Conservation (phyloP, 2,797 vertebrate genomes). For the Parotocinclus haroldoi region DNA sequence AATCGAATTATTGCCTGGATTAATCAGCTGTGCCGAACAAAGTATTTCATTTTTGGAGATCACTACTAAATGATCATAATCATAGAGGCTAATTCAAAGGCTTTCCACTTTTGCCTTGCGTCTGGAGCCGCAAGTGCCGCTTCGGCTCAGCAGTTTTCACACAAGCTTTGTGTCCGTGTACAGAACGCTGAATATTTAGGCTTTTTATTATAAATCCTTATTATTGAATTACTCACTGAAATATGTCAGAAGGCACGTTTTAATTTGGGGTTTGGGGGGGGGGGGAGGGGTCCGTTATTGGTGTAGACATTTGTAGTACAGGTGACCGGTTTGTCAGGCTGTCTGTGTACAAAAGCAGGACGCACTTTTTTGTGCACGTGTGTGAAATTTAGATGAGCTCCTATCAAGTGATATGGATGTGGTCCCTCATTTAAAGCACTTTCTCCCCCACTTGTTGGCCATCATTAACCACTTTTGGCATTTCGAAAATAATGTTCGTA, state of each 20-base stretch:
- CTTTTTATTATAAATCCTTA: no score
- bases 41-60: no score
- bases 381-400: conserved; percentile 59
- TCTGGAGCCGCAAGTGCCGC: conserved; percentile 27
- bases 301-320: background rate
- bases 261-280: no score
- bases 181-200: background rate
- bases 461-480: conserved; percentile 48
- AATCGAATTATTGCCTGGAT: conserved; percentile 8
- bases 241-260: no score
- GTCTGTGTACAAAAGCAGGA: conserved; percentile 31
- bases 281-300: no score
- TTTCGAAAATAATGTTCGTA: conserved; percentile 40
- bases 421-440: conserved; percentile 39
- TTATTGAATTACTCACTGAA: no score
- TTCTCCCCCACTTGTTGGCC: conserved; percentile 38
- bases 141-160: conserved; percentile 31
- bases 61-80: conserved; percentile 31
- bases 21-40: conserved; percentile 32
- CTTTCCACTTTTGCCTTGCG: conserved; percentile 18
- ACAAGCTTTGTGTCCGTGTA: conserved; percentile 13
- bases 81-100: conserved; percentile 37
- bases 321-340: no score
- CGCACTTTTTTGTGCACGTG: conserved; percentile 29
- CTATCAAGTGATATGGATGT: conserved; percentile 69